These are phyloP conservation scores for Axea sp. DNA, from an alignment of 2,888 invertebrate species.

Conservation along the genomic window DNA sequence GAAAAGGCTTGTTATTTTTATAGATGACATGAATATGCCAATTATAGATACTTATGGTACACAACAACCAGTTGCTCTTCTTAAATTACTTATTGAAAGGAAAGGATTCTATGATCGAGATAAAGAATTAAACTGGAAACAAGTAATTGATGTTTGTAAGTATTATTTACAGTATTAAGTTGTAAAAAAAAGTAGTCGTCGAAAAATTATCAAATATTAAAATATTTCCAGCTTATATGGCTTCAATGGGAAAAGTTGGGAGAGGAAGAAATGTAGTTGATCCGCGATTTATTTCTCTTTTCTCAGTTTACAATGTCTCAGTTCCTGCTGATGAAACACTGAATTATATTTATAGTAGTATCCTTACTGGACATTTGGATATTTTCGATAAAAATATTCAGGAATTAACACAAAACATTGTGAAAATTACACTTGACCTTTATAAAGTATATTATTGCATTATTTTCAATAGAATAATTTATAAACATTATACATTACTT, in stretches of 20 bases:
- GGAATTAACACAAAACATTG: conserved; percentile 84
- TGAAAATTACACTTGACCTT: conserved; percentile 89
- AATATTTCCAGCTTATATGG: conserved; percentile 74
- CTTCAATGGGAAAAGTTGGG: conserved; percentile 93
- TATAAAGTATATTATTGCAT: conserved; percentile 85
- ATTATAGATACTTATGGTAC: conserved; percentile 93
- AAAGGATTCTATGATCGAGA: conserved; percentile 94
- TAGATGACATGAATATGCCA: conserved; percentile 98
- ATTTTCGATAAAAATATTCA: conserved; percentile 85
- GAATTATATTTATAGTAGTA: conserved; percentile 63
- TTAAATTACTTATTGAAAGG: conserved; percentile 93
- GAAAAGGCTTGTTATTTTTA: conserved; percentile 92
- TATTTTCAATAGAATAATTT: too few species aligned
- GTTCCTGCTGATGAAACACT: conserved; percentile 90
- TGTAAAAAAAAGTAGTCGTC: too few species aligned
- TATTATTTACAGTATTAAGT: too few species aligned
- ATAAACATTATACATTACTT: too few species aligned
- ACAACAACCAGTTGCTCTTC: conserved; percentile 94
- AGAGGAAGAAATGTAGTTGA: conserved; percentile 95
- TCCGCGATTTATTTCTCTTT: conserved; percentile 94
- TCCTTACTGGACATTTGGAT: conserved; percentile 76
- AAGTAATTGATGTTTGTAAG: conserved; percentile 87
- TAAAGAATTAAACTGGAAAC: conserved; percentile 94
- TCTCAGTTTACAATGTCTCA: conserved; percentile 91
- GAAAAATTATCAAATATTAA: too few species aligned